These are phyloP conservation scores for Spilarctia lutea DNA, from an alignment of 2,888 invertebrate species.

Conservation along the genomic window DNA sequence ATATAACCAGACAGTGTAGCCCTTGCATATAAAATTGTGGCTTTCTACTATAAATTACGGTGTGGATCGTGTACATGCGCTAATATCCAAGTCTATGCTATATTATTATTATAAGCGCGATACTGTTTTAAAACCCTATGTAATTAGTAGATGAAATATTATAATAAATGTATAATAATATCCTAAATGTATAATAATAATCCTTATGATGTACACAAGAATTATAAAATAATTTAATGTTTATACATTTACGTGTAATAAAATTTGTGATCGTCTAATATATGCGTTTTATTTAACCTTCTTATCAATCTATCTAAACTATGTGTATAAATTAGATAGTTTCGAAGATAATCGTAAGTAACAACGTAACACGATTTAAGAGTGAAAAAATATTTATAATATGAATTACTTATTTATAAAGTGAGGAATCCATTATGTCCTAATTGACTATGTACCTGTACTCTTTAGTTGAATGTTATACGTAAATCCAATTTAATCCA, in stretches of 20 bases:
- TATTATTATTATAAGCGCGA: constrained; percentile 1
- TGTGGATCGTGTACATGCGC: not conserved
- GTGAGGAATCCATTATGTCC: no score
- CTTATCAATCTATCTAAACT: not conserved
- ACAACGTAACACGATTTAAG: no score
- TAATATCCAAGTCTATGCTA: not conserved
- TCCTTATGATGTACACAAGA: constrained; percentile 31
- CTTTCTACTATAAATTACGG: not conserved
- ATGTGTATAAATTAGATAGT: no score
- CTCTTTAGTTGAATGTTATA: no score
- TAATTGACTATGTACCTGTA: no score
- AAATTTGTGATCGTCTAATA: constrained; percentile 54
- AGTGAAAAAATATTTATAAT: no score
- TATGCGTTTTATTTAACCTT: constrained; percentile 17
- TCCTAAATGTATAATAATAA: constrained; percentile 28
- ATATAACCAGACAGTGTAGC: not conserved
- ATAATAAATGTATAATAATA: constrained; percentile 29
- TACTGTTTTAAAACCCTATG: not conserved
- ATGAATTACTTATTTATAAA: no score
- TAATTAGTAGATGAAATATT: constrained; percentile 35
- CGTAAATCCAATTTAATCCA: not conserved
- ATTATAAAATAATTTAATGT: constrained; percentile 42
- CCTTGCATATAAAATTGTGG: not conserved
- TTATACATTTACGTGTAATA: constrained; percentile 55
- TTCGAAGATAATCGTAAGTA: no score